These are phyloP conservation scores for Lysandra bellargus DNA, from an alignment of 2,888 invertebrate species.

Conservation along the genomic window DNA sequence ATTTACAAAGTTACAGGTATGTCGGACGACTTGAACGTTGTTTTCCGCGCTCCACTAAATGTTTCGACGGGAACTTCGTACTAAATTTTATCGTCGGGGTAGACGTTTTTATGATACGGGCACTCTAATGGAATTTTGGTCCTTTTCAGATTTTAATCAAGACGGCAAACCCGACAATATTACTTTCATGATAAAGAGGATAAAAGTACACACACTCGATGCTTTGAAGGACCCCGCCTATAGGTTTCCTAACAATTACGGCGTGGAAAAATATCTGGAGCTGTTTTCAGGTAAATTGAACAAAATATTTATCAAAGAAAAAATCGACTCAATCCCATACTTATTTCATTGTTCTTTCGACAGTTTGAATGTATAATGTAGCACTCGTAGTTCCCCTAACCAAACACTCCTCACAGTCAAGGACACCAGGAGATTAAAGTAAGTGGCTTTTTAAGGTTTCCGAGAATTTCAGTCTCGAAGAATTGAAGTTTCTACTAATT, in stretches of 20 bases:
- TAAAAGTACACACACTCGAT: constrained; percentile 94
- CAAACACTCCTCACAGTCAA: background rate
- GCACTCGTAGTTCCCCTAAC: constrained; percentile 1
- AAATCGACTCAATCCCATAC: background rate
- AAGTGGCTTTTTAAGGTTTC: background rate
- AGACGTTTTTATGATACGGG: background rate
- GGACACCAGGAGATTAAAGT: constrained; percentile 5
- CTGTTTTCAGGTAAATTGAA: constrained; percentile 90
- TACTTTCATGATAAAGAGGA: constrained; percentile 96
- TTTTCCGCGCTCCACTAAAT: background rate
- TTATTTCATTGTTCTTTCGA: background rate
- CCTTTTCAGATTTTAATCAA: constrained; percentile 91
- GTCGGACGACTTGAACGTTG: constrained; percentile 39
- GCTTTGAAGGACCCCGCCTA: constrained; percentile 92
- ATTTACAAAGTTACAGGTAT: constrained; percentile 92
- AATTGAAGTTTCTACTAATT: background rate
- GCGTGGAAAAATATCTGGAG: constrained; percentile 98
- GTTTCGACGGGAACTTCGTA: background rate
- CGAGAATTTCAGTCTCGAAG: background rate
- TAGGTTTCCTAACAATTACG: constrained; percentile 96
- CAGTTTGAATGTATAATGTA: background rate
- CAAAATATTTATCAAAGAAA: background rate
- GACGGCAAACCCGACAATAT: constrained; percentile 95
- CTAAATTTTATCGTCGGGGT: background rate
- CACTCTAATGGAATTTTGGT: background rate